A percentile compares a stretch with the other conserved stretches of the same genome.
These are phyloP conservation scores for Epistrophella euchroma DNA, from an alignment of 2,888 invertebrate species.

Conservation along the genomic window DNA sequence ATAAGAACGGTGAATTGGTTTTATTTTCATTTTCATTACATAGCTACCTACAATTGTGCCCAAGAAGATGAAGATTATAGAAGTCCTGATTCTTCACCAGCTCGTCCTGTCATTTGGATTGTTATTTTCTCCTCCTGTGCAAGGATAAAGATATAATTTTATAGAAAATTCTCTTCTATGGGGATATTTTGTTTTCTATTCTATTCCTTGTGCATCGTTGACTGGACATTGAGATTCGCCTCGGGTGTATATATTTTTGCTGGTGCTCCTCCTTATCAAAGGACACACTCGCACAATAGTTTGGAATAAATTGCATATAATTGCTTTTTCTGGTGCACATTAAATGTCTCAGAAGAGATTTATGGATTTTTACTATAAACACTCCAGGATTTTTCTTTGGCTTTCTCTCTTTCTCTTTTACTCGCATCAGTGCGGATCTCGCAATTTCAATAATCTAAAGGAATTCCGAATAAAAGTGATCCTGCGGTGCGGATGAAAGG, in stretches of 20 bases:
- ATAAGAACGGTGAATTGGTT: conserved; percentile 37
- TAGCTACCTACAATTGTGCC: conserved; percentile 56
- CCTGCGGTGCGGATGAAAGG: conserved; percentile 33
- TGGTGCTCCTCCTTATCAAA: conserved; percentile 55
- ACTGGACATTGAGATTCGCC: conserved; percentile 79
- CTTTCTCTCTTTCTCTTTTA: not conserved
- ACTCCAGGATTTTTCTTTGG: conserved; percentile 50
- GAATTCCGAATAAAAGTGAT: conserved; percentile 41
- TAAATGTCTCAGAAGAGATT: conserved; percentile 82
- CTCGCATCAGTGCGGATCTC: not conserved
- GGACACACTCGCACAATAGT: conserved; percentile 54
- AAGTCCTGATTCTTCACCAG: conserved; percentile 27
- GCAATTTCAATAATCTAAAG: conserved; percentile 31
- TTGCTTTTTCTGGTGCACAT: conserved; percentile 79
- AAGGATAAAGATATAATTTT: conserved; percentile 69
- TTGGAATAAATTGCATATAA: conserved; percentile 82
- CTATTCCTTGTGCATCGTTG: conserved; percentile 55
- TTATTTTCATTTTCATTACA: conserved; percentile 72
- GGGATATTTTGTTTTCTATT: conserved; percentile 38
- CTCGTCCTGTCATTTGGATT: conserved; percentile 15
- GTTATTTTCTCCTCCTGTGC: conserved; percentile 28
- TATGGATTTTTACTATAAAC: conserved; percentile 75
- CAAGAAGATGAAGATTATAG: conserved; percentile 35
- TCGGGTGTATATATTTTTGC: conserved; percentile 73
- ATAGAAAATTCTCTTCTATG: conserved; percentile 26